These are phyloP conservation scores for Tribolium madens DNA, from an alignment of 1,140 invertebrate genomes.

Conservation along the genomic window DNA sequence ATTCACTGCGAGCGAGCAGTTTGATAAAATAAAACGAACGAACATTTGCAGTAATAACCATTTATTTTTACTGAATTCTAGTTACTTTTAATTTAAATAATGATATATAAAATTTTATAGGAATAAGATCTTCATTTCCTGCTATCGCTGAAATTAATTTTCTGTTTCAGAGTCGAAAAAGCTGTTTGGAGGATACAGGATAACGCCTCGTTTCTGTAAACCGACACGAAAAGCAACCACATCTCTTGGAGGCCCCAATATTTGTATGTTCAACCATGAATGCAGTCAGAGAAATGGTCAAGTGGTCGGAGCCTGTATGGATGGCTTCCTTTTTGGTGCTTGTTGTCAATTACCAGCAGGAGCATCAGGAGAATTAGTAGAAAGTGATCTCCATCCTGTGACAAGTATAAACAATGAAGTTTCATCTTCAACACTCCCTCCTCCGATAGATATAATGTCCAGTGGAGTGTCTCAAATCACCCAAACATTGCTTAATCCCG, in stretches of 20 bases:
- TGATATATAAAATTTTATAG: neutral
- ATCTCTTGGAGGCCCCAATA: conserved; percentile 73
- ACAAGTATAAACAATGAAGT: conserved; percentile 52
- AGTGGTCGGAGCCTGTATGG: conserved; percentile 90
- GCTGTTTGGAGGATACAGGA: conserved; percentile 87
- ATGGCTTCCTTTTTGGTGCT: conserved; percentile 91
- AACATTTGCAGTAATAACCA: neutral
- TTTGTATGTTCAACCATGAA: conserved; percentile 96
- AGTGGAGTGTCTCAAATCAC: conserved; percentile 68
- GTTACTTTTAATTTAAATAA: neutral
- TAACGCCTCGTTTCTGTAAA: conserved; percentile 82
- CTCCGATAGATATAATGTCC: conserved; percentile 60
- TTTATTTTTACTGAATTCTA: neutral
- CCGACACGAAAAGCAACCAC: conserved; percentile 67
- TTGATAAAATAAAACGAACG: neutral
- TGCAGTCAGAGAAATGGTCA: conserved; percentile 83
- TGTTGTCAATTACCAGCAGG: conserved; percentile 80
- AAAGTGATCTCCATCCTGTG: conserved; percentile 61
- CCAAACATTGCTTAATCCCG: conserved; percentile 66
- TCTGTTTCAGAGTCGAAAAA: conserved; percentile 75
- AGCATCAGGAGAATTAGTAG: conserved; percentile 63
- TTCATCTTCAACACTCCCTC: conserved; percentile 39
- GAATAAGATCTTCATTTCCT: neutral
- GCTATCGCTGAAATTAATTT: conserved; percentile 24
- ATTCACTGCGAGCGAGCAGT: neutral